Evolutionary conservation across 2,113 vertebrate species (phyloP), one percentile per base, ranked within the genome.

Genomic region (Sterrhoptilus dennistouni): DNA sequence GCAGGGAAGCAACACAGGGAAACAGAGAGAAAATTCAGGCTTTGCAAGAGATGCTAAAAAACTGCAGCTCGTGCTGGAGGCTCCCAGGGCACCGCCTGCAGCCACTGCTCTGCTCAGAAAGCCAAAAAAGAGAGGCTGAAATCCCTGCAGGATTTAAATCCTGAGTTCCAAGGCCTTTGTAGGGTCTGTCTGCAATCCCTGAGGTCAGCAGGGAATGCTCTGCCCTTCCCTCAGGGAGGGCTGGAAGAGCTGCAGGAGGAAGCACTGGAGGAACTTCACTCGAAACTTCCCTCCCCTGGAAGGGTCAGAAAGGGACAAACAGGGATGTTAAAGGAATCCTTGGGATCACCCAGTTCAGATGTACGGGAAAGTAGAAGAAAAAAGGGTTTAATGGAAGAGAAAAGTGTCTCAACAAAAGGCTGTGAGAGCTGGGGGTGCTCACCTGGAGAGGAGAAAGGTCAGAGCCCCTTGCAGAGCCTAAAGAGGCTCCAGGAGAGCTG

Each of bases 211-310:
- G 71, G 77, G 72, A 57, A 33, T 9, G 64, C 47, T 71, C 66
- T 72, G 44, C 65, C 12, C 86, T 21, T 31, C 57, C 27, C 38
- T 40, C 8, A 3, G 14, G 72, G 29, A 47, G 56, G 65, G 82
- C 81, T 45, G 29, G 27, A 9, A 6, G 20, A 33, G 71, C 38
- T 1, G 27, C 21, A 14, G 57, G 5, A 45, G 23, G 11, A 21
- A 13, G 45, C 0, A 4, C 21, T 10, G 1, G 19, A 40, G 15
- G 27, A 4, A 44, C 74, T 42, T 7, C 23, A 8, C 57, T 53
- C 31, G 23, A 11, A 5, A 6, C 59, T 29, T 6, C 11, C 21
- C 27, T 16, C 19, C 8, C 4, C 14, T 33, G 56, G 14, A 2
- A 47, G 42, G 61, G 44, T 5, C 31, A 60, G 7, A 47, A 24